These are phyloP conservation scores for Clupea harengus DNA, from an alignment of 2,113 vertebrate genomes.

Conservation along the genomic window DNA sequence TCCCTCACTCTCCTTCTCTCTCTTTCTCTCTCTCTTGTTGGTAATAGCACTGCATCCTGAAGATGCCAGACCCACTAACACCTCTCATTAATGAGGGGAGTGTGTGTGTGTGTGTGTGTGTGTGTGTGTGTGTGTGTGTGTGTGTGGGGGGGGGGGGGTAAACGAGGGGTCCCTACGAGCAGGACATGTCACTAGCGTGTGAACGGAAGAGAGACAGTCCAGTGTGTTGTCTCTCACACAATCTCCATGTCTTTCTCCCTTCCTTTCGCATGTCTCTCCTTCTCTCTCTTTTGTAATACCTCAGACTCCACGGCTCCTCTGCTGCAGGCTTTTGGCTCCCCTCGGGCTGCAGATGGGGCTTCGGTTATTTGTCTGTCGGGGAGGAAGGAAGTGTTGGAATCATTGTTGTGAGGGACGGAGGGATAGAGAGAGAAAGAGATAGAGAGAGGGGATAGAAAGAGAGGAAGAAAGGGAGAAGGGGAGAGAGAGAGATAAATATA, in stretches of 20 bases:
- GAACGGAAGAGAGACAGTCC: neutral
- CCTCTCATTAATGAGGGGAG: constrained; percentile 1
- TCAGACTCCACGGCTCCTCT: neutral
- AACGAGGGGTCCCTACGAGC: neutral
- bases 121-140: constrained; percentile 5
- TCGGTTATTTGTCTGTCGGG: neutral
- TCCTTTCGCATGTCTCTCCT: neutral
- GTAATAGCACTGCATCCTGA: neutral
- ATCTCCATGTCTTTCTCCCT: neutral
- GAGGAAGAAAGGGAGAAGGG: neutral
- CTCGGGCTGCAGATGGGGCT: neutral
- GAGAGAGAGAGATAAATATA: neutral
- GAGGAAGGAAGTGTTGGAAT: neutral
- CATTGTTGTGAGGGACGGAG: neutral
- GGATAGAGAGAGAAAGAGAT: neutral
- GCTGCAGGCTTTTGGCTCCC: neutral
- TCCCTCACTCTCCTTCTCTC: neutral
- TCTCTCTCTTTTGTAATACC: neutral
- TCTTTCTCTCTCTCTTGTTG: neutral
- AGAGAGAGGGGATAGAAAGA: neutral
- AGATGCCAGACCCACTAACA: neutral
- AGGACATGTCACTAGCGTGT: neutral
- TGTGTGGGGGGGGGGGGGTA: neutral
- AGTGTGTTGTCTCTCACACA: neutral
- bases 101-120: neutral